These are phyloP conservation scores for Ptilorrhoa leucosticta DNA, from an alignment of 2,113 vertebrate species.

Conservation along the genomic window DNA sequence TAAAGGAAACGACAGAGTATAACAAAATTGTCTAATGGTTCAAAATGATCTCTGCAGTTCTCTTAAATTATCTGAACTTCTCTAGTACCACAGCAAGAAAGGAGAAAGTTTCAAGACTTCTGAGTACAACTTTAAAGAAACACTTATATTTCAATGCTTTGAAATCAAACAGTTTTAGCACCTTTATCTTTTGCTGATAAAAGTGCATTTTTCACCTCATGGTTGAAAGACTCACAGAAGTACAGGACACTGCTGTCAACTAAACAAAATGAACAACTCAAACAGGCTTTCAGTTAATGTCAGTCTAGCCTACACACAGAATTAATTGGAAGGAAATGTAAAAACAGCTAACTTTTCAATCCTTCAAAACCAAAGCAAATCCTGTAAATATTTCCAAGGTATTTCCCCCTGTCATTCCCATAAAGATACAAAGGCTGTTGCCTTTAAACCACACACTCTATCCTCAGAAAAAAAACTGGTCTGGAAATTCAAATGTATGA, in stretches of 20 bases:
- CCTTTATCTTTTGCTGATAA: not conserved
- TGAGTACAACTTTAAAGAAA: not conserved
- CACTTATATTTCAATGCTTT: not conserved
- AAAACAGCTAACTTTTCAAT: not conserved
- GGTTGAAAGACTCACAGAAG: not conserved
- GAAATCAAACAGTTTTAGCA: not conserved
- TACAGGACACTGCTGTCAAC: not conserved
- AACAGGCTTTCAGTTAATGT: not conserved
- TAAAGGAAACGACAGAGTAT: not conserved
- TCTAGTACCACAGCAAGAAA: not conserved
- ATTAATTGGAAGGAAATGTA: not conserved
- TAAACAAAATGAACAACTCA: not conserved
- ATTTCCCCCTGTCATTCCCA: not conserved
- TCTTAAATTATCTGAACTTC: not conserved
- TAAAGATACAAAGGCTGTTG: not conserved
- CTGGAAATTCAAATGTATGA: not conserved
- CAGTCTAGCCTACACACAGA: not conserved
- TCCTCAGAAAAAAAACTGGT: not conserved
- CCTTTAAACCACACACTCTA: not conserved
- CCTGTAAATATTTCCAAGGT: not conserved
- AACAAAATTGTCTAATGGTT: not conserved
- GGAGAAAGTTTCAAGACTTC: not conserved
- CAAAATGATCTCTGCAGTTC: not conserved
- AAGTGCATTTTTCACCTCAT: not conserved
- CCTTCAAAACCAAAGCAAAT: not conserved